phyloP scores from a whole-genome alignment of 1,140 invertebrate species.

The Camponotus vicinus region DNA sequence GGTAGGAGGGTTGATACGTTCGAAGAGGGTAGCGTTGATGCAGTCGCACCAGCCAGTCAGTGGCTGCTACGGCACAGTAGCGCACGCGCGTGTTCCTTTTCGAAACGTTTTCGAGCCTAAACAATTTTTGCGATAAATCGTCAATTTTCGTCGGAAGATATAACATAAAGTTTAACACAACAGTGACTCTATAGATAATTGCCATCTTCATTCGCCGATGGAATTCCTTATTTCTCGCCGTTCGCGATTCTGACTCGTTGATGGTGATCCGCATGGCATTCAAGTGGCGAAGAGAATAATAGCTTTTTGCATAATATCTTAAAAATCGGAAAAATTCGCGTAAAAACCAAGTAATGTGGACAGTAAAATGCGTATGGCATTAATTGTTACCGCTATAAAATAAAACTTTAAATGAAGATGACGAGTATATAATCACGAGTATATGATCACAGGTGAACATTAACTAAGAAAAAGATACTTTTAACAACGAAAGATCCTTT shows the following conservation, averaged over 20 bases:
- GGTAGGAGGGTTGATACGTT: conserved; percentile 72
- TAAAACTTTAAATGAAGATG: conserved; percentile 29
- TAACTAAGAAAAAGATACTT: neutral
- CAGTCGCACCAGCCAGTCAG: conserved; percentile 78
- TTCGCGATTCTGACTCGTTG: neutral
- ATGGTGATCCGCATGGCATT: conserved; percentile 9
- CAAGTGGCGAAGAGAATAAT: conserved; percentile 15
- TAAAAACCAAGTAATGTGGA: neutral
- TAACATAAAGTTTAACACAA: conserved; percentile 54
- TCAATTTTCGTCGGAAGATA: neutral
- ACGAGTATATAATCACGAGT: conserved; percentile 61
- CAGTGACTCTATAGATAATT: neutral
- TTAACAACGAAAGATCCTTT: neutral
- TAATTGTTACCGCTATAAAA: neutral
- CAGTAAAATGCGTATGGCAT: neutral
- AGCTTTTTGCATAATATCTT: neutral
- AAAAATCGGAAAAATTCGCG: neutral
- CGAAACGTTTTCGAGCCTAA: conserved; percentile 29
- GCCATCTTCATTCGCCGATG: too few relatives aligned
- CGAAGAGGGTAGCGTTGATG: conserved; percentile 78
- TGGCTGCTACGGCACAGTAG: conserved; percentile 78
- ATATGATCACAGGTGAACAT: conserved; percentile 66
- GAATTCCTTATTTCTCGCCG: neutral
- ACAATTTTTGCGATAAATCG: neutral
- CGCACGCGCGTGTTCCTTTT: conserved; percentile 70